Percentiles rank a stretch among this genome's conserved stretches.
Evolutionary conservation across 2,888 invertebrate species (phyloP).

Genomic region (Altica lythri): DNA sequence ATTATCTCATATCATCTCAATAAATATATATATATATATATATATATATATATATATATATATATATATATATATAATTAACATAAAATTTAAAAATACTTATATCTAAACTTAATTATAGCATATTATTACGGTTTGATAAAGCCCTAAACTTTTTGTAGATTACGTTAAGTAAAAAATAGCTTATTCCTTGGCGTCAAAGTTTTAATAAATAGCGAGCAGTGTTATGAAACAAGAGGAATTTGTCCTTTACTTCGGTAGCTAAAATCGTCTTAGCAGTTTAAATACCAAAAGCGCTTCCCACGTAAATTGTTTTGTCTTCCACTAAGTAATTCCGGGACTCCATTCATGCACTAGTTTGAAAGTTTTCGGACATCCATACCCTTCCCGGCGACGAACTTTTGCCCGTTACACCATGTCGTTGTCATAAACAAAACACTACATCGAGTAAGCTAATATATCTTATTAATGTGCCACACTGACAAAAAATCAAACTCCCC

Average conservation of each 20-base stretch:
- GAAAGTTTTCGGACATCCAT: conserved; percentile 12
- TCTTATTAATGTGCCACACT: conserved; percentile 41
- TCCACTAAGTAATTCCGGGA: conserved; percentile 14
- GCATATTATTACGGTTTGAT: too few relatives aligned
- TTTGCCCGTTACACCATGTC: conserved; percentile 25
- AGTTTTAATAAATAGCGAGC: too few relatives aligned
- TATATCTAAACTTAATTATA: too few relatives aligned
- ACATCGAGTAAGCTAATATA: conserved; percentile 41
- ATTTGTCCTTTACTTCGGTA: conserved; percentile 13
- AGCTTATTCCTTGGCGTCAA: too few relatives aligned
- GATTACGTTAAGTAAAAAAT: too few relatives aligned
- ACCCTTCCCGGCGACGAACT: conserved; percentile 20
- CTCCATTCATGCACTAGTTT: conserved; percentile 19
- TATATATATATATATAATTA: too few relatives aligned
- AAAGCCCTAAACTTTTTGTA: too few relatives aligned
- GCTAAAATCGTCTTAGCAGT: conserved; percentile 8
- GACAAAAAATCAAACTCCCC: conserved; percentile 42
- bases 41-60: too few relatives aligned
- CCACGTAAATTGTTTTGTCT: conserved; percentile 19
- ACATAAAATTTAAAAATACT: too few relatives aligned
- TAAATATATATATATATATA: too few relatives aligned
- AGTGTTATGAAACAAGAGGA: conserved; percentile 1
- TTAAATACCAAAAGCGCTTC: conserved; percentile 8
- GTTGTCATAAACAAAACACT: conserved; percentile 40
- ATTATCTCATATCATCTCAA: too few relatives aligned